Evolutionary conservation across 1,140 invertebrate species (phyloP).

Genomic region (Nautilus pompilius): DNA sequence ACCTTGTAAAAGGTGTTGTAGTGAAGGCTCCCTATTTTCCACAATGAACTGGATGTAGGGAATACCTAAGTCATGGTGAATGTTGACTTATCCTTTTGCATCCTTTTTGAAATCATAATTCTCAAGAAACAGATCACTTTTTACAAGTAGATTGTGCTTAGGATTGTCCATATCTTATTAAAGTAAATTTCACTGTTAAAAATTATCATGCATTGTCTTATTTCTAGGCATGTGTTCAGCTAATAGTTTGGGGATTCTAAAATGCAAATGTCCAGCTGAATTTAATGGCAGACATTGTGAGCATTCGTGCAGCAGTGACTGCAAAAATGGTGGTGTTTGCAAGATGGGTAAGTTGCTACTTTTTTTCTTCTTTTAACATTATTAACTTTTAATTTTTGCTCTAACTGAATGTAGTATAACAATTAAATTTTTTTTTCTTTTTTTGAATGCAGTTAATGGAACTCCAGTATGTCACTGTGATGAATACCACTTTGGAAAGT

Average conservation of each 20-base stretch:
- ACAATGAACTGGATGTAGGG: no score
- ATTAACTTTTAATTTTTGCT: background rate
- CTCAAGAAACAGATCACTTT: background rate
- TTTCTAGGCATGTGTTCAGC: slow-evolving; percentile 1
- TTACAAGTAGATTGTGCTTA: slow-evolving; percentile 12
- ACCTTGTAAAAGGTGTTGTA: no score
- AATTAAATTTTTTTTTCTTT: background rate
- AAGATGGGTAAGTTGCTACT: slow-evolving; percentile 12
- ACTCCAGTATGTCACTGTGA: slow-evolving; percentile 21
- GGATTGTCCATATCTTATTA: slow-evolving; percentile 8
- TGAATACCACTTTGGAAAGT: slow-evolving; percentile 13
- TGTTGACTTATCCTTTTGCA: no score
- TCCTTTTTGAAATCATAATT: no score
- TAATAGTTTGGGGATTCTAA: no score
- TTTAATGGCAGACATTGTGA: no score
- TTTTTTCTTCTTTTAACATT: background rate
- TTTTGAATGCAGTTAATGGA: slow-evolving; percentile 7
- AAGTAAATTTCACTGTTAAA: background rate
- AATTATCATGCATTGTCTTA: background rate
- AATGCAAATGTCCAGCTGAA: no score
- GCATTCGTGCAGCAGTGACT: slow-evolving; percentile 6
- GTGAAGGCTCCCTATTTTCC: no score
- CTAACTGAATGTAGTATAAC: background rate
- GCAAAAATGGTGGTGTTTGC: slow-evolving; percentile 19
- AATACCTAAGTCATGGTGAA: no score